Percentiles rank a stretch among this genome's conserved stretches.
These are phyloP conservation scores for Conus betulinus DNA, from an alignment of 1,140 invertebrate species.

Conservation along the genomic window DNA sequence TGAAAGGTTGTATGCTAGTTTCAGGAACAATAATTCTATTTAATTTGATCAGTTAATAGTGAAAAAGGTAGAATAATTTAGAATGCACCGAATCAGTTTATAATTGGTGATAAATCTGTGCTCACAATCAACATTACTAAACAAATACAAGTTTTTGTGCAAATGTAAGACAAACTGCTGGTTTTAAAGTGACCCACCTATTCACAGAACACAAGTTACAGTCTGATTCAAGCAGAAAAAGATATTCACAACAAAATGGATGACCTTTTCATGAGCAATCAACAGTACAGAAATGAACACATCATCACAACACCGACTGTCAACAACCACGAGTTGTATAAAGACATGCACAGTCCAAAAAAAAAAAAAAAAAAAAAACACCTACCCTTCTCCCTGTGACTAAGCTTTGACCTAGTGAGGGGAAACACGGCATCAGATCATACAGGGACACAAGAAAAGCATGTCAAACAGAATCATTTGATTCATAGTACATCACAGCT, in stretches of 20 bases:
- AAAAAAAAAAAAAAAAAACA: not conserved
- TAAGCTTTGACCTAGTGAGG: not conserved
- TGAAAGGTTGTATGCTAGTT: too few relatives aligned
- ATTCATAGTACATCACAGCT: too few relatives aligned
- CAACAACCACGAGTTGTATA: not conserved
- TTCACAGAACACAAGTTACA: not conserved
- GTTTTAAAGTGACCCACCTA: not conserved
- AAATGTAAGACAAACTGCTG: too few relatives aligned
- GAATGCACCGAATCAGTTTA: too few relatives aligned
- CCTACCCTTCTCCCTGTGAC: not conserved
- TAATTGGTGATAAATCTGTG: too few relatives aligned
- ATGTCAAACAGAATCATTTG: too few relatives aligned
- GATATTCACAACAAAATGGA: too few relatives aligned
- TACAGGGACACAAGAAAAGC: not conserved
- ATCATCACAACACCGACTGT: not conserved
- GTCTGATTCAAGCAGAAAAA: not conserved
- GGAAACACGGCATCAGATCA: not conserved
- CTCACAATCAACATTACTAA: not conserved
- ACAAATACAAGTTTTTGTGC: not conserved
- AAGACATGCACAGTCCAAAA: not conserved
- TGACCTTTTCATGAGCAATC: not conserved
- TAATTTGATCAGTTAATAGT: too few relatives aligned
- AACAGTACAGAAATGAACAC: not conserved
- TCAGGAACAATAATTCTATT: too few relatives aligned
- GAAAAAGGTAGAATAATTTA: too few relatives aligned